A percentile compares a stretch with the other conserved stretches of the same genome.
phyloP scores from a whole-genome alignment of 2,888 invertebrate species.

The Sipha maydis region DNA sequence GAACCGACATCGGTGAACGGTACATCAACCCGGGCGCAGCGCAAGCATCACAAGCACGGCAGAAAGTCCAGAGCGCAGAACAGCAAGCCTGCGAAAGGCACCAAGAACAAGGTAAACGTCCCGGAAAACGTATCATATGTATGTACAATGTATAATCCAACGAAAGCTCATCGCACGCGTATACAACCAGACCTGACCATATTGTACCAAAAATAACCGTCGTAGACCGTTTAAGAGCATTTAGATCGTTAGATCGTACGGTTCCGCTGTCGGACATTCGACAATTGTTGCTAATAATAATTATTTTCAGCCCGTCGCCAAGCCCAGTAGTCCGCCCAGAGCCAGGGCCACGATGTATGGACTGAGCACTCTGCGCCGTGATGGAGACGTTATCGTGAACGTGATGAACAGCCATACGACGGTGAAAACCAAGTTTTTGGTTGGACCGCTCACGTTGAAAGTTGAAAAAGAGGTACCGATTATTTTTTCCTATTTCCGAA shows the following conservation, averaged over 20 bases:
- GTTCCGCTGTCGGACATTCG: no score
- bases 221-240: no score
- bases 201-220: no score
- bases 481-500: no score
- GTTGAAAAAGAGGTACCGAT: slow-evolving; percentile 78
- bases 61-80: slow-evolving; percentile 59
- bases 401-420: slow-evolving; percentile 84
- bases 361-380: slow-evolving; percentile 80
- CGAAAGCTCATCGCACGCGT: no score
- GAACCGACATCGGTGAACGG: neutral
- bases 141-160: no score
- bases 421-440: slow-evolving; percentile 82
- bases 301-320: slow-evolving; percentile 31
- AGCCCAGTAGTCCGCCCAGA: slow-evolving; percentile 69
- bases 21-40: slow-evolving; percentile 21
- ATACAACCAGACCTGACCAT: no score
- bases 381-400: slow-evolving; percentile 83
- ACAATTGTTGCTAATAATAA: no score
- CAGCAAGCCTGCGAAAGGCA: slow-evolving; percentile 64
- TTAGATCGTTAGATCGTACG: no score
- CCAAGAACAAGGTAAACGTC: slow-evolving; percentile 64
- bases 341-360: slow-evolving; percentile 85
- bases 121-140: neutral
- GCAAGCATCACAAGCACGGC: slow-evolving; percentile 49
- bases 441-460: slow-evolving; percentile 82